Evolutionary conservation across 1,140 invertebrate genomes (phyloP).

Genomic region (Riptortus pedestris): DNA sequence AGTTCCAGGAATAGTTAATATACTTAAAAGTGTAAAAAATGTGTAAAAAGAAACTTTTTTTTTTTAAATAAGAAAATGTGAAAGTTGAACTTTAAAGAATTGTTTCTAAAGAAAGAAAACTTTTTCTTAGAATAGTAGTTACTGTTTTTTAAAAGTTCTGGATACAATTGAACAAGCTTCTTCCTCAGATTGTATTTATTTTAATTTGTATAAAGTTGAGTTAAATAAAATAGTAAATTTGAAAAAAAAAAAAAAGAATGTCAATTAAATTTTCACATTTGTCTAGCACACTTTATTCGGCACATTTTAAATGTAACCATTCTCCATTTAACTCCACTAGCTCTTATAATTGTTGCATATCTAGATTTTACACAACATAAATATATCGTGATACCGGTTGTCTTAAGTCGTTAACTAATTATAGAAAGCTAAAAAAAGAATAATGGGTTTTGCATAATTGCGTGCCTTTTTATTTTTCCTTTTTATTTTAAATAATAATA

Average conservation of each 20-base stretch:
- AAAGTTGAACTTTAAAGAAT: background rate
- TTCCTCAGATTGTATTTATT: slow-evolving; percentile 16
- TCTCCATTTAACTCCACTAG: slow-evolving; percentile 14
- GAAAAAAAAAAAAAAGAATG: slow-evolving; percentile 18
- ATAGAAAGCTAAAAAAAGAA: background rate
- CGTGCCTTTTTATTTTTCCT: slow-evolving; percentile 1
- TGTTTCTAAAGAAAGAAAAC: background rate
- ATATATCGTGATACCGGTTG: slow-evolving; percentile 10
- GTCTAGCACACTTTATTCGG: slow-evolving; percentile 10
- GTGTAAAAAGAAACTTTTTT: no score
- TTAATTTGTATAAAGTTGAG: slow-evolving; percentile 15
- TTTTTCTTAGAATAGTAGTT: slow-evolving; percentile 8
- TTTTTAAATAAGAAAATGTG: no score
- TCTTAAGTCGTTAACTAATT: background rate
- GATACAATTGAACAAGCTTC: slow-evolving; percentile 8
- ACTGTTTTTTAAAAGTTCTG: slow-evolving; percentile 1
- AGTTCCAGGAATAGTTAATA: background rate
- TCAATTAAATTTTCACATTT: slow-evolving; percentile 17
- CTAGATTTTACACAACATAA: slow-evolving; percentile 6
- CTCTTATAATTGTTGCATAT: slow-evolving; percentile 5
- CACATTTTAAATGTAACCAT: slow-evolving; percentile 15
- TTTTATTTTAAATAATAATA: background rate
- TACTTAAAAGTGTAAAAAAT: no score
- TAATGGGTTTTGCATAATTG: background rate
- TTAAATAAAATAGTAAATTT: slow-evolving; percentile 9